phyloP scores from a whole-genome alignment of 2,113 vertebrate genomes.

The Periophthalmodon schlosseri region DNA sequence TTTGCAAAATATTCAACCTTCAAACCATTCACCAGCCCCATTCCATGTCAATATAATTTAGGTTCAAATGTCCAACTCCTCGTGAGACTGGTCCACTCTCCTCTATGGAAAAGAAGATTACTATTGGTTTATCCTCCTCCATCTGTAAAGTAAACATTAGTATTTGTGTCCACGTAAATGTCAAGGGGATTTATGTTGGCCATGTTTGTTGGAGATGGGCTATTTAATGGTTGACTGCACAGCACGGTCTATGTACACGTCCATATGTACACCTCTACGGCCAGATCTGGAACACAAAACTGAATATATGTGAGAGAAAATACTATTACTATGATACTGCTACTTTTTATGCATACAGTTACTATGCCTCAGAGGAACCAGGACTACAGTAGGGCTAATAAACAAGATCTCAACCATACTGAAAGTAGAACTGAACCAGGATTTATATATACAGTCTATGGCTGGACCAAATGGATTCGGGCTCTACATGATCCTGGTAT shows the following conservation, averaged over 20 bases:
- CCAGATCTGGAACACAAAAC: not conserved
- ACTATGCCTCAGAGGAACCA: not conserved
- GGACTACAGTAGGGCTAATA: too few species aligned
- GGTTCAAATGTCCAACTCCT: conserved; percentile 6
- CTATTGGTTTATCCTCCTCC: conserved; percentile 16
- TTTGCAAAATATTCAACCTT: not conserved
- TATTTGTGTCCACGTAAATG: conserved; percentile 44
- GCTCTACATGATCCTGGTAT: too few species aligned
- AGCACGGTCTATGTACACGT: conserved; percentile 30
- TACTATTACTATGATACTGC: not conserved
- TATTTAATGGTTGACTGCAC: conserved; percentile 63
- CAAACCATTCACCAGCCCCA: not conserved
- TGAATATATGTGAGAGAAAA: not conserved
- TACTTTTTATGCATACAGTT: not conserved
- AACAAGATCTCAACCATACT: too few species aligned
- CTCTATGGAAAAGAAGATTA: conserved; percentile 15
- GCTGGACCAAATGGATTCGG: too few species aligned
- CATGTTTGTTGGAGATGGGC: conserved; percentile 47
- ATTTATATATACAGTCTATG: too few species aligned
- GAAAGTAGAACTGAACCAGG: too few species aligned
- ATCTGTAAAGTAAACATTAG: conserved; percentile 55
- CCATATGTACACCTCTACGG: not conserved
- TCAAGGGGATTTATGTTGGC: conserved; percentile 59
- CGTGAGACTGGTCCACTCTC: conserved; percentile 18
- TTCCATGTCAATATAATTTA: not conserved